Evolutionary conservation across 2,113 vertebrate species (phyloP).

Genomic region (Sceloporus undulatus): DNA sequence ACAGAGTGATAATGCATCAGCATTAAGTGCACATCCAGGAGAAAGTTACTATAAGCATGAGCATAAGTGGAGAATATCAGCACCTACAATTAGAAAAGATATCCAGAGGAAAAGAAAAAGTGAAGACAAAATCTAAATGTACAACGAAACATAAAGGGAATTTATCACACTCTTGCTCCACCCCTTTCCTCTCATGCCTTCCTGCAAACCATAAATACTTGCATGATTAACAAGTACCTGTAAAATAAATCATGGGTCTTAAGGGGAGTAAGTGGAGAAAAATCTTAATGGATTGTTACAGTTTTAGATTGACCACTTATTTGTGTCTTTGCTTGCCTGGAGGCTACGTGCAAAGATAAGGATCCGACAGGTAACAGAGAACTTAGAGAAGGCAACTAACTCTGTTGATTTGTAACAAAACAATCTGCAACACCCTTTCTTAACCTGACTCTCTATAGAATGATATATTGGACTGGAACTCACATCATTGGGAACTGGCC

Average conservation of each 20-base stretch:
- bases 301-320: neutral
- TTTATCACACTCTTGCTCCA: neutral
- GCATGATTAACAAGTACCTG: neutral
- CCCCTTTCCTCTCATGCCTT: neutral
- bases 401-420: no score
- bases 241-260: neutral
- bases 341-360: neutral
- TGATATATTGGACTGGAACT: no score
- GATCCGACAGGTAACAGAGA: no score
- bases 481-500: no score
- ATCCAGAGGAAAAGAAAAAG: neutral
- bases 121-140: conserved; percentile 10
- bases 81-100: neutral
- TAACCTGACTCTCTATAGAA: no score
- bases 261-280: neutral
- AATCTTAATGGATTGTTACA: neutral
- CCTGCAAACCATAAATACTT: neutral
- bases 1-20: neutral
- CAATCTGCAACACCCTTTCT: no score
- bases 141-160: neutral
- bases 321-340: neutral
- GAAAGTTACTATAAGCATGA: neutral
- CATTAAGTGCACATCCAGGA: neutral
- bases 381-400: no score
- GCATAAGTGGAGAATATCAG: neutral